phyloP scores from a whole-genome alignment of 1,140 invertebrate species.

The Danaus plexippus region DNA sequence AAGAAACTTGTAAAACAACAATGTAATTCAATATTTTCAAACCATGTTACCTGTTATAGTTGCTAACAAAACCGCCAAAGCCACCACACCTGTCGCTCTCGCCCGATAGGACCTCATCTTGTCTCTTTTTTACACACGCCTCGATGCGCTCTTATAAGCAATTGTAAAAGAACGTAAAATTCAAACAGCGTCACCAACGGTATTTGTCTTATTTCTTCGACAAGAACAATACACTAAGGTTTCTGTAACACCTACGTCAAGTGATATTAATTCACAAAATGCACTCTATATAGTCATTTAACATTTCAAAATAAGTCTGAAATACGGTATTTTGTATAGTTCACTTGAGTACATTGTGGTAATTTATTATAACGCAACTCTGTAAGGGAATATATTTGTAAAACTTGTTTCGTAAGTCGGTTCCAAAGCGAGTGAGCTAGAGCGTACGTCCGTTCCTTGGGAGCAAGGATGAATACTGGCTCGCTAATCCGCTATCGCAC shows the following conservation, averaged over 20 bases:
- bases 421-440: conserved; percentile 15
- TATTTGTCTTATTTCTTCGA: conserved; percentile 50
- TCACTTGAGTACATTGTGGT: conserved; percentile 42
- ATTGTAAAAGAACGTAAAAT: conserved; percentile 51
- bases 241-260: conserved; percentile 49
- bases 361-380: conserved; percentile 21
- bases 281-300: conserved; percentile 42
- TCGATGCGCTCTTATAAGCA: conserved; percentile 44
- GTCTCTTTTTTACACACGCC: conserved; percentile 60
- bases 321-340: conserved; percentile 28
- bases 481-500: conserved; percentile 7
- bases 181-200: conserved; percentile 49
- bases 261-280: conserved; percentile 53
- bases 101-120: conserved; percentile 51
- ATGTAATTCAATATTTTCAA: conserved; percentile 22
- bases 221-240: conserved; percentile 58
- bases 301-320: conserved; percentile 33
- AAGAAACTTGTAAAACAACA: conserved; percentile 19
- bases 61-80: conserved; percentile 56
- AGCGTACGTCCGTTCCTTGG: conserved; percentile 40
- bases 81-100: conserved; percentile 64
- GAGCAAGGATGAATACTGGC: conserved; percentile 45
- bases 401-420: conserved; percentile 60
- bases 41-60: conserved; percentile 58
- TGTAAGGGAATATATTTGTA: conserved; percentile 21